Evolutionary conservation across 1,140 invertebrate species (phyloP), one percentile per base, ranked within the genome.

Genomic region (Harpegnathos saltator): DNA sequence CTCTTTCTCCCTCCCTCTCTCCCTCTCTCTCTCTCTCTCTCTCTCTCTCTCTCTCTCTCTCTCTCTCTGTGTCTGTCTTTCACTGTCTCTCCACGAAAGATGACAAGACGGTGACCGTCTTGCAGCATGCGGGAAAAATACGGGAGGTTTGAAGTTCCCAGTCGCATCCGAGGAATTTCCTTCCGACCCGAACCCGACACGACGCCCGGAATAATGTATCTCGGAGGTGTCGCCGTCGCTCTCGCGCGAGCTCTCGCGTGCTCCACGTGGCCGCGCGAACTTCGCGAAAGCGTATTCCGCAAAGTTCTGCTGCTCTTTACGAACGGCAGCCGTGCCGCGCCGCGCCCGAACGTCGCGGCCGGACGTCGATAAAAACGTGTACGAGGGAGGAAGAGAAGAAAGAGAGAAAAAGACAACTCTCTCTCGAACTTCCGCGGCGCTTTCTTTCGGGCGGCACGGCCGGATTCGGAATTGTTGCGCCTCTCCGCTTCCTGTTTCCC

Each of bases 101-200:
- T 69, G 63, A 78, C 62, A 54, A 80, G 52, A 69, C 50, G 33
- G 52, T 80, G 24, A 80, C 75, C 29, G 14, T 80, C 52, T n/a
- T n/a, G n/a, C n/a, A n/a, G 52, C 17, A 77, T 77, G 15, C 19
- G 15, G 2, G 15, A 77, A 77, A 56, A 22, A 4, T 22, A 11
- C 3, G 48, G 14, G 24, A 29, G 12, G 26, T 38, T n/a, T 24
- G 50, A 33, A 33, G 33, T 69, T 71, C 52, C 75, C 14, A 58
- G 15, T 48, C 33, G 33, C 58, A 78, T 19, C 17, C 22, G 33
- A 48, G 48, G 52, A 80, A 80, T 80, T 71, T 59, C 38, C 65
- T 80, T 59, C 75, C 59, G 44, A 38, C 44, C 52, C 48, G 65
- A 71, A 48, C 71, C n/a, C 17, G 14, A n/a, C 33, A 48, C 19